Evolutionary conservation across 2,797 vertebrate species (phyloP).

Genomic region (Melopsittacus undulatus): DNA sequence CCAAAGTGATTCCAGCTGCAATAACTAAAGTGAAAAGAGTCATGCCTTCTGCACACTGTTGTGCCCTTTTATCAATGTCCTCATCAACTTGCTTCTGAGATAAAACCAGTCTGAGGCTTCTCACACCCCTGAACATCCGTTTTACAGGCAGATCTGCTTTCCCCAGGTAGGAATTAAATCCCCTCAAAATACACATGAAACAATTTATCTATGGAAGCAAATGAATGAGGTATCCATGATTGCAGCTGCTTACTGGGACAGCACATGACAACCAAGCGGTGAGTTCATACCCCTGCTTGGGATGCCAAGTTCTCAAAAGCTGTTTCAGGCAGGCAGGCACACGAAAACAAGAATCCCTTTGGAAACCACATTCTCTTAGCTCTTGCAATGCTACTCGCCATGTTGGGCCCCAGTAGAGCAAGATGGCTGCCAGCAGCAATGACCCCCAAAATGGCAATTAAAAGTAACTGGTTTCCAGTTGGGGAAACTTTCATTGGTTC

Average conservation of each 20-base stretch:
- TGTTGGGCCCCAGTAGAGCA: neutral
- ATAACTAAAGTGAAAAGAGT: neutral
- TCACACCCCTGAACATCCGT: neutral
- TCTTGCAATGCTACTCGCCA: neutral
- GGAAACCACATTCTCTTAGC: neutral
- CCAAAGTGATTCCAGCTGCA: neutral
- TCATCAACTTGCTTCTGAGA: neutral
- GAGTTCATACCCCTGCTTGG: accelerated
- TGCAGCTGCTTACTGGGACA: neutral
- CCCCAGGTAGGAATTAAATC: neutral
- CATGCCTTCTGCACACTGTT: accelerated
- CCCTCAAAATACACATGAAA: neutral
- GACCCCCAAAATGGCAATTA: neutral
- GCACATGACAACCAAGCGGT: accelerated
- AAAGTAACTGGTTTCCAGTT: neutral
- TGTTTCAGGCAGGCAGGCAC: neutral
- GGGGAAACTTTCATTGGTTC: neutral
- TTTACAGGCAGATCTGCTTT: neutral
- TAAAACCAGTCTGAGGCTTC: neutral
- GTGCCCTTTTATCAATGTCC: neutral
- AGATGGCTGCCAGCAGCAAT: conserved; percentile 21
- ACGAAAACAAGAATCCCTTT: neutral
- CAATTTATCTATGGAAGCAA: neutral
- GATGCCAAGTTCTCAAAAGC: neutral
- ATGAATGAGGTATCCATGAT: neutral